phyloP scores from a whole-genome alignment of 2,888 invertebrate genomes.

The Frankliniella intonsa region DNA sequence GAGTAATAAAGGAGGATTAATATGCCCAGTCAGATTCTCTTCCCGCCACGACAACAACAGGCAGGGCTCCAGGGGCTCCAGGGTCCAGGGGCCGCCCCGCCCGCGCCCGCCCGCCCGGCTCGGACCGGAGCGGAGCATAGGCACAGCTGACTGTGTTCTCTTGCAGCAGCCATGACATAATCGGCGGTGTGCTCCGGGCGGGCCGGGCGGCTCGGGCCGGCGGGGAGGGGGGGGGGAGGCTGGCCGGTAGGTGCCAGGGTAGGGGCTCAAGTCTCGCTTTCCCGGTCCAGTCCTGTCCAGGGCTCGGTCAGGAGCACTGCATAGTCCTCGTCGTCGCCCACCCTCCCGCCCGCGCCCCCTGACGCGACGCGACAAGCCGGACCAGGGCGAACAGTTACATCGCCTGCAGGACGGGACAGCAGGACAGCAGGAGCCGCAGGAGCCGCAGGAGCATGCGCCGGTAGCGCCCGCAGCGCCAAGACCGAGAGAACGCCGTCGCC shows the following conservation, averaged over 20 bases:
- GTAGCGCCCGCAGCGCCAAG: too few species aligned
- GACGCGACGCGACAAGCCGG: not conserved
- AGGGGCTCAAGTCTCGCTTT: constrained; percentile 2
- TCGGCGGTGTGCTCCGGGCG: not conserved
- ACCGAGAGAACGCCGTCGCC: too few species aligned
- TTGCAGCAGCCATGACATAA: constrained; percentile 8
- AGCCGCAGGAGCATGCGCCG: too few species aligned
- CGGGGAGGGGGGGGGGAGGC: not conserved
- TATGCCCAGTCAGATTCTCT: too few species aligned
- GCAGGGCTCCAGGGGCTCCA: not conserved
- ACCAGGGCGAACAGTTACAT: too few species aligned
- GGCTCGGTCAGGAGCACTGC: not conserved
- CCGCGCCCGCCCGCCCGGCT: not conserved
- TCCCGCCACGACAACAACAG: too few species aligned
- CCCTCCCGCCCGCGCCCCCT: not conserved
- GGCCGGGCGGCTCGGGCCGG: not conserved
- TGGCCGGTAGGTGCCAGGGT: not conserved
- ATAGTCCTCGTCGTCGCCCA: not conserved
- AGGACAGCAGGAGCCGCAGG: too few species aligned
- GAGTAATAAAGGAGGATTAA: too few species aligned
- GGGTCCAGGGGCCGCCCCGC: not conserved
- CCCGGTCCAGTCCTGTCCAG: constrained; percentile 2
- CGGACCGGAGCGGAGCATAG: not conserved
- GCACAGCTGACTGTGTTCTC: not conserved
- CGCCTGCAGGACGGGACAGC: too few species aligned